phyloP scores from a whole-genome alignment of 2,113 vertebrate genomes.

The Varanus salvator region DNA sequence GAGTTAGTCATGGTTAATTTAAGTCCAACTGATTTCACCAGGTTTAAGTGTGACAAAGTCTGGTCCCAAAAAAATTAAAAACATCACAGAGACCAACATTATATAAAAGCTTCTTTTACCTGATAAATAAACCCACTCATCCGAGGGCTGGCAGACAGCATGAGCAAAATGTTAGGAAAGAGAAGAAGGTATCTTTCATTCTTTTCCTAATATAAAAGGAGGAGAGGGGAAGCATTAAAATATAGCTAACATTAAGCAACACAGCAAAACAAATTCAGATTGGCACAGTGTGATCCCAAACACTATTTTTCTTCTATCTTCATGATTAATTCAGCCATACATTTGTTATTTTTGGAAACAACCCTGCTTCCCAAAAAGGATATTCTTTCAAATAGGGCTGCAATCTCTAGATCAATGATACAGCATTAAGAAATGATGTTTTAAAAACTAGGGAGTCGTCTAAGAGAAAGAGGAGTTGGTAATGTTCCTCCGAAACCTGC shows the following conservation, averaged over 20 bases:
- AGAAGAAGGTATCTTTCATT: constrained; percentile 97
- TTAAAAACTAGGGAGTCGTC: too few species aligned
- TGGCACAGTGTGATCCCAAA: background rate
- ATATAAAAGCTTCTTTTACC: constrained; percentile 74
- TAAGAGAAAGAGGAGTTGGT: background rate
- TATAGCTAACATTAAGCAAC: background rate
- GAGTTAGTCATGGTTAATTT: background rate
- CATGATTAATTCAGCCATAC: background rate
- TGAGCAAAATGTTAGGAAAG: constrained; percentile 94
- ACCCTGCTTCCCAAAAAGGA: background rate
- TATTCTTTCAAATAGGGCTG: constrained; percentile 9
- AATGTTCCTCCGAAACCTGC: background rate
- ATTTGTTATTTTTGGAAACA: background rate
- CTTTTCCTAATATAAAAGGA: constrained; percentile 85
- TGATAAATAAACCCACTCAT: constrained; percentile 99
- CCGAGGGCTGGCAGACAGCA: constrained; percentile 96
- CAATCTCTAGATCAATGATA: background rate
- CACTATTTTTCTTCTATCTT: background rate
- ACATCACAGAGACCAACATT: background rate
- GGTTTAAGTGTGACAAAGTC: background rate
- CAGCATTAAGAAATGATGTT: too few species aligned
- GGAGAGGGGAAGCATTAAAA: constrained; percentile 19
- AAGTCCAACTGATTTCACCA: background rate
- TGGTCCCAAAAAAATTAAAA: background rate
- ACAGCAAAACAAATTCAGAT: constrained; percentile 12